Evolutionary conservation across 2,113 vertebrate genomes (phyloP), one percentile per base, ranked within the genome.

Genomic region (Micromys minutus): DNA sequence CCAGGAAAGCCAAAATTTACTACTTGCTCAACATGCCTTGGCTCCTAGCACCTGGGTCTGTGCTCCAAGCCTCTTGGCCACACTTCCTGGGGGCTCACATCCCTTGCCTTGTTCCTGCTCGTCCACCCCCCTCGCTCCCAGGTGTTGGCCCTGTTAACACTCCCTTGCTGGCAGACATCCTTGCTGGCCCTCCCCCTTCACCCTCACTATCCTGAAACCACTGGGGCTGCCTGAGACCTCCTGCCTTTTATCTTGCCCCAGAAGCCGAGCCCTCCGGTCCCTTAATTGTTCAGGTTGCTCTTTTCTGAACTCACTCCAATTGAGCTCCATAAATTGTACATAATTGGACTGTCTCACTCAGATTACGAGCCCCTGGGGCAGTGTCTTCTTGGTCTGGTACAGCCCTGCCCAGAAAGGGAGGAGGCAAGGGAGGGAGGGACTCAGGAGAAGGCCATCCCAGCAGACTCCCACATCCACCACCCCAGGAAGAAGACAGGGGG

Each of bases 231-330:
- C 71, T 93, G 87, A 93, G 94, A 94, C 96, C 84, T 91, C 61
- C 69, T 95, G 96, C 94, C 96, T 97, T 97, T 97, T 97, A 97
- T 97, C 97, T 96, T 94, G 85, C 92, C 97, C 95, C 93, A 97
- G 96, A 97, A 96, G 95, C 95, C 47, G 21, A 95, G 97, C 81
- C 96, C 96, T 96, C 91, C 3, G 36, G 89, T 97, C 94, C 94
- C 96, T 97, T 97, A 97, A 97, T 96, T 96, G 96, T 97, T 89
- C 93, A 80, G 72, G 93, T 96, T 97, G 76, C 79, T 93, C 94
- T 95, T 98, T 97, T 98, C 96, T 98, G 97, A 98, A 98, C 97
- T 98, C 95, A 89, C 93, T 98, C 96, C 96, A 97, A 93, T 91
- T 89, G 94, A 96, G 97, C 93, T 95, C 67, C 94, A 97, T 96